Conservation (phyloP, 2,888 invertebrate species). For the Drosophila kuntzei region DNA sequence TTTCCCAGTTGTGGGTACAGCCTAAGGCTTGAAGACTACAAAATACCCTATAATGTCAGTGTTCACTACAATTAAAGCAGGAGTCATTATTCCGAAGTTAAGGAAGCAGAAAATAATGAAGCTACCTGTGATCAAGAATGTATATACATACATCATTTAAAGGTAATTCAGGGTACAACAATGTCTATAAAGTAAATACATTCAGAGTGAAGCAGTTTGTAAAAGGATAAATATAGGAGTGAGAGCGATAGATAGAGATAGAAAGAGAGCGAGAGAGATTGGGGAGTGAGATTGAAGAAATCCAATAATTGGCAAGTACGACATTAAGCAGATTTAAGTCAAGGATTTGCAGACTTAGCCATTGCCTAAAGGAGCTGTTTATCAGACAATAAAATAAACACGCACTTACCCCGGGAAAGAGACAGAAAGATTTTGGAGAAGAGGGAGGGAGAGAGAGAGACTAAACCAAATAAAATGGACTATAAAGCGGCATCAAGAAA, state of each 20-base stretch:
- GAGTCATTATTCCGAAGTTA: too few species aligned
- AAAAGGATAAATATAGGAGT: too few species aligned
- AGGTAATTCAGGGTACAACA: too few species aligned
- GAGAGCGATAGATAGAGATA: neutral
- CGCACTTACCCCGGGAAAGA: constrained; percentile 59
- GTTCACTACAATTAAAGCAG: too few species aligned
- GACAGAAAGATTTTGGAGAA: neutral
- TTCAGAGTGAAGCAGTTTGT: too few species aligned
- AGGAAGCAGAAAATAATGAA: too few species aligned
- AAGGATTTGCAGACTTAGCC: constrained; percentile 22
- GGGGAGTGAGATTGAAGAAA: neutral
- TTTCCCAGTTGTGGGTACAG: too few species aligned
- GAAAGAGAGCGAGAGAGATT: neutral
- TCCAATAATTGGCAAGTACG: constrained; percentile 30
- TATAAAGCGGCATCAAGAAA: constrained; percentile 53
- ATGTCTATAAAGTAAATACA: too few species aligned
- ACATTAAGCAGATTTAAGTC: constrained; percentile 37
- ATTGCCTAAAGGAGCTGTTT: constrained; percentile 67
- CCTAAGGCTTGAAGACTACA: too few species aligned
- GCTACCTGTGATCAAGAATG: too few species aligned
- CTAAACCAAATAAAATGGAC: constrained; percentile 35
- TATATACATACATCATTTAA: too few species aligned
- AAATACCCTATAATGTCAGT: too few species aligned
- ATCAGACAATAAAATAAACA: constrained; percentile 82
- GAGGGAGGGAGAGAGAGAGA: neutral